Evolutionary conservation across 2,797 vertebrate species (phyloP), one percentile per base, ranked within the genome.

Genomic region (Cetoscarus ocellatus): DNA sequence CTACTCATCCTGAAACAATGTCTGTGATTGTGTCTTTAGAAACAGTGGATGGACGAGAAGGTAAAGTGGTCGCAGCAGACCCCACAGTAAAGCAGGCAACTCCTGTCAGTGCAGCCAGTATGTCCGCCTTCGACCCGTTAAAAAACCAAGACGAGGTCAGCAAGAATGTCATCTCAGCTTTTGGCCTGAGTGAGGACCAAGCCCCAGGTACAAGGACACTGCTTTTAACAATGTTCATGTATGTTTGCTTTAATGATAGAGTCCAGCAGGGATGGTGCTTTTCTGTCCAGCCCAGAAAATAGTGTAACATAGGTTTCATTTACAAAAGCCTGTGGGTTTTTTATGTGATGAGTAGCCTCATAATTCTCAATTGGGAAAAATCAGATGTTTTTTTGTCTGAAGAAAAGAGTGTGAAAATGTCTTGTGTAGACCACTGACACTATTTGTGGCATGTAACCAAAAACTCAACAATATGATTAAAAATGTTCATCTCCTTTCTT

Each of bases 101-200:
- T 80, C 98, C 99, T 48, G 98, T 99, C 85, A 99, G 98, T 81
- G 97, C 97, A 80, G 98, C 98, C 69, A 99, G 97, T 93, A 99
- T 99, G 98, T 99, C 97, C 61, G 98, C 98, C 53, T 99, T 99
- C 74, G 98, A 99, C 93, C 98, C 98, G 0, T 91, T 99, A 67
- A 99, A 99, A 93, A 99, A 98, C 93, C 98, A 99, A 93, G 98
- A 99, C 70, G 98, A 98, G 90, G 96, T 99, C 93, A 99, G 88
- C 95, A 99, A 99, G 96, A 99, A 99, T 86, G 97, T 99, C 82
- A 99, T 99, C 94, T 99, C 98, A 47, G 96, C 98, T 0, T 99
- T 99, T 79, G 98, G 98, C 72, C 90, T 99, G 89, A 95, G 96
- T 53, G 98, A 99, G 88, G 98, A 99, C 90, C 97, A 97, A 85